Percentiles rank a stretch among this genome's conserved stretches.
Conservation (phyloP, 2,113 vertebrate genomes). For the Cephalopholis sonnerati region DNA sequence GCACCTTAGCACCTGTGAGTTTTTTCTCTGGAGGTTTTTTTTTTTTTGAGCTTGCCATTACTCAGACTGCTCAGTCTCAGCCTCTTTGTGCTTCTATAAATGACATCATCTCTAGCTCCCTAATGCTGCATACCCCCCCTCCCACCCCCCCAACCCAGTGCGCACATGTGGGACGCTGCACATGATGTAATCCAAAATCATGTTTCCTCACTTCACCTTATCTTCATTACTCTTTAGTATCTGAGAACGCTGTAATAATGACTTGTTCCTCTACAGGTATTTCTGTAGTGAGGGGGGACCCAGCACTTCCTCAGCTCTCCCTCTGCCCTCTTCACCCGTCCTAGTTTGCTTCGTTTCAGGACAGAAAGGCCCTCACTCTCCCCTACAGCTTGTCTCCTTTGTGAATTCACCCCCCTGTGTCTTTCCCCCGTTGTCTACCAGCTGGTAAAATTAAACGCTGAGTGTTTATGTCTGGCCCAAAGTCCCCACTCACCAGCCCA, state of each 20-base stretch:
- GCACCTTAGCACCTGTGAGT: conserved; percentile 86
- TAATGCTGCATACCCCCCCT: conserved; percentile 59
- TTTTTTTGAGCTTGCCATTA: conserved; percentile 39
- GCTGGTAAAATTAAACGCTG: conserved; percentile 80
- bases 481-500: conserved; percentile 81
- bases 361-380: conserved; percentile 56
- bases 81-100: conserved; percentile 78
- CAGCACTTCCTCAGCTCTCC: conserved; percentile 28
- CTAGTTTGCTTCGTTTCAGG: conserved; percentile 59
- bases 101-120: conserved; percentile 81
- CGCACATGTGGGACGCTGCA: conserved; percentile 60
- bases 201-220: conserved; percentile 37
- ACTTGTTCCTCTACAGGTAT: conserved; percentile 13
- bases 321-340: conserved; percentile 34
- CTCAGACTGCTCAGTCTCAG: conserved; percentile 65
- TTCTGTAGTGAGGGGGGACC: conserved; percentile 31
- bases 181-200: conserved; percentile 70
- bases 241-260: neutral
- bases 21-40: conserved; percentile 61
- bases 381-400: conserved; percentile 50
- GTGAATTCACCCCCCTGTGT: conserved; percentile 45
- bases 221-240: conserved; percentile 26
- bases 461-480: conserved; percentile 82
- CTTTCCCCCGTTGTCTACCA: conserved; percentile 73
- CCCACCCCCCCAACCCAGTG: conserved; percentile 46